phyloP scores from a whole-genome alignment of 2,797 vertebrate species.

The Melanotaenia boesemani region DNA sequence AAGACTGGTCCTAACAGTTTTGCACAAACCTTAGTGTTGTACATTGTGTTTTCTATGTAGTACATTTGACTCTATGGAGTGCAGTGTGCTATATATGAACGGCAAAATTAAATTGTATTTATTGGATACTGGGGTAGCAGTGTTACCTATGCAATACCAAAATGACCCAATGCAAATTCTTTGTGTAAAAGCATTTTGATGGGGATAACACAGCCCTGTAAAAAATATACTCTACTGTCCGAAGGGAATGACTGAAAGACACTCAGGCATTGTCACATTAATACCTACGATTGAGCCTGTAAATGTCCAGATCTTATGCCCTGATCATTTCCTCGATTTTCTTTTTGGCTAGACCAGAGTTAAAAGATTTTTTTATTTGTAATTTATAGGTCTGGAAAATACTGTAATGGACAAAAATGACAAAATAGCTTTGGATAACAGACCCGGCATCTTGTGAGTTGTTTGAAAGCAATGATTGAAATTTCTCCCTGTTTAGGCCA shows the following conservation, averaged over 20 bases:
- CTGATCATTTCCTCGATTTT: no score
- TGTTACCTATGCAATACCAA: constrained; percentile 60
- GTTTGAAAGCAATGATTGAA: no score
- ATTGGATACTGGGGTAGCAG: constrained; percentile 61
- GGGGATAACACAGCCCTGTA: constrained; percentile 70
- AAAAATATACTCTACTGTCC: constrained; percentile 52
- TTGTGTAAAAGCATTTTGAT: constrained; percentile 70
- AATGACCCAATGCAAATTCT: constrained; percentile 59
- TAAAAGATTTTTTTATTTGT: no score
- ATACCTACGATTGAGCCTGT: constrained; percentile 23
- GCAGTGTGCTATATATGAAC: constrained; percentile 36
- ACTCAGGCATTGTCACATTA: constrained; percentile 74
- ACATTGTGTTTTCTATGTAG: constrained; percentile 25
- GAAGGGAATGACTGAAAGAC: constrained; percentile 64
- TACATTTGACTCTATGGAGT: constrained; percentile 59
- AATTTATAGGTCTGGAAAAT: no score
- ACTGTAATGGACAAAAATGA: no score
- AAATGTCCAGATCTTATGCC: no score
- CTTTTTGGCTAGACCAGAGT: no score
- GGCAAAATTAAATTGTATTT: constrained; percentile 62
- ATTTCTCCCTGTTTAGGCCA: no score
- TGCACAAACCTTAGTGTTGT: constrained; percentile 13
- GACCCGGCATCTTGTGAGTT: no score
- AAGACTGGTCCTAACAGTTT: constrained; percentile 32
- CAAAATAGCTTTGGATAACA: no score